Conservation (phyloP, 1,140 invertebrate genomes). For the Papilio xuthus region DNA sequence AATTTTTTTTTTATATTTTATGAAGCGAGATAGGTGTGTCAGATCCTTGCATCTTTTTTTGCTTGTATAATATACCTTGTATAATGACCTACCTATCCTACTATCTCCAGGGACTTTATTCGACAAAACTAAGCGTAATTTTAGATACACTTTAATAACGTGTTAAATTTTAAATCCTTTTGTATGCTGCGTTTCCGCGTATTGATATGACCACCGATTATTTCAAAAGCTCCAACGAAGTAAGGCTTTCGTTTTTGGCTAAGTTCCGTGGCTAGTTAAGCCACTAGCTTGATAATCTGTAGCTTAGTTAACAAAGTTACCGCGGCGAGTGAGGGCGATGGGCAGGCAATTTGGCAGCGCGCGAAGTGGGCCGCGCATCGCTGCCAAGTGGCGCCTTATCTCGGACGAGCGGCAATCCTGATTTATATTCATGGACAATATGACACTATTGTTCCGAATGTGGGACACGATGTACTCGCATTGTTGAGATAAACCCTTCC, state of each 20-base stretch:
- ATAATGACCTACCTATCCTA: no score
- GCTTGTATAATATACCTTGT: no score
- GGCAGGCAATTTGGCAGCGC: slow-evolving; percentile 56
- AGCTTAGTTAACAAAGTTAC: slow-evolving; percentile 14
- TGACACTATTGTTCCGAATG: slow-evolving; percentile 31
- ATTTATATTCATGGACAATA: slow-evolving; percentile 40
- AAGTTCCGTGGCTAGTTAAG: background rate
- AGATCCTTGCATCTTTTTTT: background rate
- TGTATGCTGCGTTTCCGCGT: background rate
- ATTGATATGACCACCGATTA: background rate
- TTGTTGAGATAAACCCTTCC: slow-evolving; percentile 5
- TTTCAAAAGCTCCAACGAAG: background rate
- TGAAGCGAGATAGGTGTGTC: background rate
- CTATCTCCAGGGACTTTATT: no score
- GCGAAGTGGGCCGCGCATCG: slow-evolving; percentile 58
- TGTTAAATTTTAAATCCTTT: background rate
- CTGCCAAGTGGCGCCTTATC: slow-evolving; percentile 56
- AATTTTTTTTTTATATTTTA: no score
- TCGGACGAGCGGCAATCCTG: slow-evolving; percentile 42
- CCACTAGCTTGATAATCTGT: slow-evolving; percentile 30
- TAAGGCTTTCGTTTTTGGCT: background rate
- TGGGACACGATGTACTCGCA: slow-evolving; percentile 2
- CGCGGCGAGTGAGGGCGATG: background rate
- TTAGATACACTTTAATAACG: background rate
- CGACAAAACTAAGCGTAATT: no score